phyloP scores from a whole-genome alignment of 2,888 invertebrate genomes.

The Neocrepidodera transversa region DNA sequence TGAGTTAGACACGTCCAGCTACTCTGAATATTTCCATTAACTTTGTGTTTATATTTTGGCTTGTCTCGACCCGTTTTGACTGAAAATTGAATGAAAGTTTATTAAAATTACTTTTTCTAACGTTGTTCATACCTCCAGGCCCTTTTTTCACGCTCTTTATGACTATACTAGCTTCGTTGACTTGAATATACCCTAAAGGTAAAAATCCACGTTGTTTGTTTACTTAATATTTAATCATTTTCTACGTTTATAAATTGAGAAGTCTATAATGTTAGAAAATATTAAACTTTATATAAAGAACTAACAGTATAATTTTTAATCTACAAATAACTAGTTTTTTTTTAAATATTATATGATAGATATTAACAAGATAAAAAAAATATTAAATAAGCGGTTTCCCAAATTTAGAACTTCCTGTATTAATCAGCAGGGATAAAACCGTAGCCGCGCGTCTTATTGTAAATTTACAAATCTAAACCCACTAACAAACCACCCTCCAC shows the following conservation, averaged over 20 bases:
- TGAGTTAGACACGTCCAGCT: too few relatives aligned
- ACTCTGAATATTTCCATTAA: not conserved
- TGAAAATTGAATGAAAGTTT: constrained; percentile 22
- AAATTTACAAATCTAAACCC: constrained; percentile 17
- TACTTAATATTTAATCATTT: too few relatives aligned
- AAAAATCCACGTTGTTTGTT: too few relatives aligned
- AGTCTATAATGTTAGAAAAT: too few relatives aligned
- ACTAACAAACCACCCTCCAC: constrained; percentile 14
- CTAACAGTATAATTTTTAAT: too few relatives aligned
- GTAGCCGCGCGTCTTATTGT: constrained; percentile 17
- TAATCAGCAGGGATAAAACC: constrained; percentile 12
- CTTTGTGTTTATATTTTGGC: constrained; percentile 18
- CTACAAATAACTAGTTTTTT: too few relatives aligned
- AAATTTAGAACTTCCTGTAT: constrained; percentile 2
- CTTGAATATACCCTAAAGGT: too few relatives aligned
- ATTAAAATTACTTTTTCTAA: constrained; percentile 17
- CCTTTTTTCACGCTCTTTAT: not conserved
- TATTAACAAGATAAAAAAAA: too few relatives aligned
- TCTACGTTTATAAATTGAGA: too few relatives aligned
- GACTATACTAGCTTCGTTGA: not conserved
- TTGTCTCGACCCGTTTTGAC: constrained; percentile 16
- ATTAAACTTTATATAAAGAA: too few relatives aligned
- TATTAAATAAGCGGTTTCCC: not conserved
- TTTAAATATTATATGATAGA: too few relatives aligned
- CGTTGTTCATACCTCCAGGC: too few relatives aligned